Conservation (phyloP, 2,113 vertebrate species). For the Xenus cinereus region DNA sequence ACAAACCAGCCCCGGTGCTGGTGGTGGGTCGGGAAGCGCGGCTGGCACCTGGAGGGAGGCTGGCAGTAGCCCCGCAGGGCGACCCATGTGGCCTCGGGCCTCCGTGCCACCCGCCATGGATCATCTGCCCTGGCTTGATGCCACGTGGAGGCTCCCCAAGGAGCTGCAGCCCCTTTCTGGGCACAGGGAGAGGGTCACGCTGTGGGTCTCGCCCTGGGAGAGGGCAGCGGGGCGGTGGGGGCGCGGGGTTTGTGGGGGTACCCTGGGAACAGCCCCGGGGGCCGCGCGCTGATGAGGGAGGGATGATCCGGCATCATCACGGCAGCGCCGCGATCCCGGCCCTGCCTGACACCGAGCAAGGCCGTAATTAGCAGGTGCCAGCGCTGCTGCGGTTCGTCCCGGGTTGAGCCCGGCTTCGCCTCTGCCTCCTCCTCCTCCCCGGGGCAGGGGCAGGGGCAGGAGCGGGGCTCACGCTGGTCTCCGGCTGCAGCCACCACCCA, state of each 20-base stretch:
- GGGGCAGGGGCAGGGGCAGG: not conserved
- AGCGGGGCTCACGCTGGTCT: not conserved
- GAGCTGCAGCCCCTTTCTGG: not conserved
- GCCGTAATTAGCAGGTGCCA: not conserved
- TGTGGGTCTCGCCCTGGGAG: not conserved
- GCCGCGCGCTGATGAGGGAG: too few species aligned
- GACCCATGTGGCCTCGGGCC: accelerated
- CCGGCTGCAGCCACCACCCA: not conserved
- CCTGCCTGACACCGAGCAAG: not conserved
- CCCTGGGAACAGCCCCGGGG: not conserved
- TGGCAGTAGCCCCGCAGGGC: not conserved
- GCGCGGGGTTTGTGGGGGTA: not conserved
- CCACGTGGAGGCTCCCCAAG: not conserved
- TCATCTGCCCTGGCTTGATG: too few species aligned
- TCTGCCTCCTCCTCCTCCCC: not conserved
- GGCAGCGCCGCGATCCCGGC: not conserved
- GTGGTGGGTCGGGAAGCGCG: not conserved
- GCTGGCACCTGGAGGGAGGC: not conserved
- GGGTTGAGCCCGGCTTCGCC: not conserved
- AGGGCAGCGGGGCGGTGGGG: not conserved
- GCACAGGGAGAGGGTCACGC: not conserved
- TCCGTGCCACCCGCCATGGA: accelerated
- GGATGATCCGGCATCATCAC: not conserved
- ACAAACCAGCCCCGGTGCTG: not conserved
- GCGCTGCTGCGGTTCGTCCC: accelerated